phyloP scores from a whole-genome alignment of 2,113 vertebrate species.

The Oncorhynchus tshawytscha region DNA sequence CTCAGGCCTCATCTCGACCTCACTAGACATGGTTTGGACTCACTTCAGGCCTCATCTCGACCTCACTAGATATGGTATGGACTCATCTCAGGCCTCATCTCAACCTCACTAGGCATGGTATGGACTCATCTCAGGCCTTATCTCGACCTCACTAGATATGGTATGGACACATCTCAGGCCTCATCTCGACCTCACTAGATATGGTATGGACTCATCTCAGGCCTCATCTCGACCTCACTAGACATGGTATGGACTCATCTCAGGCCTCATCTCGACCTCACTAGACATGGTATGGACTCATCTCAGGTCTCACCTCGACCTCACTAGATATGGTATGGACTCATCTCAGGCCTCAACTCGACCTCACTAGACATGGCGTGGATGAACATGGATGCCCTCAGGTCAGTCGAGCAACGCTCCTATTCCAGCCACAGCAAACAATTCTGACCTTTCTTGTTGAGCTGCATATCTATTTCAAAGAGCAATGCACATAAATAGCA shows the following conservation, averaged over 20 bases:
- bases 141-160: neutral
- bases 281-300: neutral
- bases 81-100: too few species aligned
- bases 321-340: neutral
- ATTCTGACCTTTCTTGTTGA: slow-evolving; percentile 20
- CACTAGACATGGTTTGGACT: too few species aligned
- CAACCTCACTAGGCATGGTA: too few species aligned
- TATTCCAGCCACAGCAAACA: neutral
- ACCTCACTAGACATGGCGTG: neutral
- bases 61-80: too few species aligned
- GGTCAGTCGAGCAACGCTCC: neutral
- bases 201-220: neutral
- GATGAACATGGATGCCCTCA: neutral
- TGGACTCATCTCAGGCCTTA: too few species aligned
- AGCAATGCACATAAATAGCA: slow-evolving; percentile 15
- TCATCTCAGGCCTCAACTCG: neutral
- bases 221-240: too few species aligned
- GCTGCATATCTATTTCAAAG: neutral
- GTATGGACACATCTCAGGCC: neutral
- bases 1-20: too few species aligned
- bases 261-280: neutral
- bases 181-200: neutral
- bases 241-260: too few species aligned
- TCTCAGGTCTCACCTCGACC: neutral
- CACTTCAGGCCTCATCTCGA: too few species aligned